Base-by-base conservation (phyloP, 2,113 vertebrate genomes). In the Podocnemis expansa region DNA sequence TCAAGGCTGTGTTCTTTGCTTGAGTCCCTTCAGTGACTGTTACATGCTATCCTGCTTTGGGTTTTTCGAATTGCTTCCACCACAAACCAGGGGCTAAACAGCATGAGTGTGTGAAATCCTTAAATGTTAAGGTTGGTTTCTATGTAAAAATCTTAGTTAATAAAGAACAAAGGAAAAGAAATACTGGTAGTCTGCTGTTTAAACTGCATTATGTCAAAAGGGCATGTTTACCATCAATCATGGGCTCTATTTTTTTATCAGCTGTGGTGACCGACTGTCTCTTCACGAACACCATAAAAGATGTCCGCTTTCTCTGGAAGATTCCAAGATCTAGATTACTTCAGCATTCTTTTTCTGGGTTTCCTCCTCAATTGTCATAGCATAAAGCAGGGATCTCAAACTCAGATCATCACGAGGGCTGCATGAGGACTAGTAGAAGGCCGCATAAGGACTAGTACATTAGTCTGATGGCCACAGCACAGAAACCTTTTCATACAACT, bases 111-210 rank as follows among this genome's bases (percentile, higher is more conserved):
- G 0, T 19, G 88, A 81, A 89, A 84, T 94, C 80, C 60, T 75
- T 25, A 0, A 3, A 79, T n/a, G 27, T 85, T 94, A n/a, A 0
- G 8, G 2, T 84, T 78, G 22, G 54, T 34, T 73, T 55, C 11
- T 49, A 54, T 51, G 90, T 60, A 76, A 81, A 47, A 85, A 91
- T 87, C 90, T 54, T 83, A 70, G 80, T 56, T 41, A 84, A 11
- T 1, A 52, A 83, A 83, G 93, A 94, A 95, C 94, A 96, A 95
- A 95, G 94, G 79, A 85, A 89, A 41, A 90, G 87, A 34, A 58
- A 43, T 0, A 1, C 6, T 6, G 47, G 90, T 49, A 90, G 79
- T 54, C 45, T 34, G 73, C 88, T 55, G 45, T 60, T 0, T 0
- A 75, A 80, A 52, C 0, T 0, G 88, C 88, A 2, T 83, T 85